Percentiles rank a stretch among this genome's conserved stretches.
phyloP scores from a whole-genome alignment of 1,140 invertebrate species.

The Octopus bimaculoides region DNA sequence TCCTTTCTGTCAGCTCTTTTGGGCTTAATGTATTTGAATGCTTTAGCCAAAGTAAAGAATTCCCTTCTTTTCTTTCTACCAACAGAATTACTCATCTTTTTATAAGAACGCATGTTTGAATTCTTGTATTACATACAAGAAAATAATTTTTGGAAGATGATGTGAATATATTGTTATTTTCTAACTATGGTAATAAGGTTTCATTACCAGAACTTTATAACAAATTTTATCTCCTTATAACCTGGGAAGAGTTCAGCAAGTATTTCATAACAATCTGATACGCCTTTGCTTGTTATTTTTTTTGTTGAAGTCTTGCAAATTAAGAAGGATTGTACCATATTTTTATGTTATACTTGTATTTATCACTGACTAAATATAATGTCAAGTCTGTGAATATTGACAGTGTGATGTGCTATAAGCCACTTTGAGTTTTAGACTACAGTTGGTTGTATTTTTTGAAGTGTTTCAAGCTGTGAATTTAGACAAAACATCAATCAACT shows the following conservation, averaged over 20 bases:
- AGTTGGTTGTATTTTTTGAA: too few species aligned
- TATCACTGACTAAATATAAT: neutral
- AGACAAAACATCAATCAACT: too few species aligned
- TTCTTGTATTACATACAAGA: neutral
- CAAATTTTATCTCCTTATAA: too few species aligned
- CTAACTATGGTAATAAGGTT: too few species aligned
- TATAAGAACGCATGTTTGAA: neutral
- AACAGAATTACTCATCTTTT: neutral
- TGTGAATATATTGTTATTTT: too few species aligned
- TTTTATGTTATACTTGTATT: constrained; percentile 2
- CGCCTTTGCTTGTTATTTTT: neutral
- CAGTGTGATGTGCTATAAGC: neutral
- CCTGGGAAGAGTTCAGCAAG: neutral
- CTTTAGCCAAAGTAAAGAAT: too few species aligned
- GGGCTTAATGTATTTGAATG: too few species aligned
- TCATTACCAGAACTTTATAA: too few species aligned
- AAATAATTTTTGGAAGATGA: neutral
- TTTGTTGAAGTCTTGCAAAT: neutral
- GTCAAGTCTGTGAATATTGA: constrained; percentile 2
- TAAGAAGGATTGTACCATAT: constrained; percentile 3
- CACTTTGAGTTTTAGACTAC: neutral
- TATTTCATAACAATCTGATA: constrained; percentile 5
- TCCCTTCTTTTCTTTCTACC: neutral
- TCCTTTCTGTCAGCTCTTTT: too few species aligned
- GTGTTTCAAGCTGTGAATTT: too few species aligned